Base-by-base conservation (phyloP, 2,113 vertebrate species). In the Ciconia stormi region DNA sequence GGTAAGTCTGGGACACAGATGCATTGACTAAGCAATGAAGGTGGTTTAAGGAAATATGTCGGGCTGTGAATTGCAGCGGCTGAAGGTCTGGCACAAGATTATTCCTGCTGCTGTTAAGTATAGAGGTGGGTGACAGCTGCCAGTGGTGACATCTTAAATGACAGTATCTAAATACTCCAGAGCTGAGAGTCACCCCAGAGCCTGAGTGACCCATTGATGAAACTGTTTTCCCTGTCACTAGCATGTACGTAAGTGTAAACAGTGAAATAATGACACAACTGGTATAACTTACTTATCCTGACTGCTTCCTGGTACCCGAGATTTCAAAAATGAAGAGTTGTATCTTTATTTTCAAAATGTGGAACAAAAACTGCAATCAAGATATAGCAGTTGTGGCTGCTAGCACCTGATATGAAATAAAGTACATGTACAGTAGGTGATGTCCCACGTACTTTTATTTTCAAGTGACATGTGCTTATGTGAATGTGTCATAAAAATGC, bases 111-210 rank as follows among this genome's bases (percentile, higher is more conserved):
- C 46, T 96, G 69, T 91, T 96, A 97, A 87, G 80, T 95, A 96
- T 96, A 96, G 95, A 93, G 87, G 63, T 94, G 80, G 83, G 47
- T 79, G 87, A 94, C 96, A 96, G 93, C 91, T 97, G 95, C 77
- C 89, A 67, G 61, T 63, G 73, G 81, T 89, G 93, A 81, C 77
- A 89, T 95, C 93, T 96, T 89, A 89, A 96, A 94, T 95, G 91
- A 87, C 38, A 34, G 52, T 89, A 47, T 91, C 89, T 95, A 82
- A 87, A 92, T 96, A 63, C 46, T 81, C 10, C 47, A 79, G 61
- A 87, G 70, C 47, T 38, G 38, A 87, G 83, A 59, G 46, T 89
- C 59, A 81, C 55, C 25, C 32, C 79, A 86, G 63, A 77, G 44
- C 40, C 58, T 86, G 16, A 16, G 53, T 59, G 72, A 84, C 53